Evolutionary conservation across 2,113 vertebrate genomes (phyloP), one percentile per base, ranked within the genome.

Genomic region (Struthio camelus): DNA sequence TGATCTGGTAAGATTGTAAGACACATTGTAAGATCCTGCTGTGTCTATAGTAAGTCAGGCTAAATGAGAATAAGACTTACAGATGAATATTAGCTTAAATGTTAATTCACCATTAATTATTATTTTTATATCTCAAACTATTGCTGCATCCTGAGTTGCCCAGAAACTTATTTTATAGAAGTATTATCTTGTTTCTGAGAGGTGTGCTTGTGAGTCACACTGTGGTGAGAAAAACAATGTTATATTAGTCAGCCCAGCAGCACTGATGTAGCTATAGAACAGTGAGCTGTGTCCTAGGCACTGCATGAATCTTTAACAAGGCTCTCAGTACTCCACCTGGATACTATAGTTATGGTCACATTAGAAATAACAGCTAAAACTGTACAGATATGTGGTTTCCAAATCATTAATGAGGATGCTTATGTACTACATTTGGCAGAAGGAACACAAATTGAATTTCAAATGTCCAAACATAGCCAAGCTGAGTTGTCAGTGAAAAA

Each of bases 221-320:
- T 8, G 2, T 93, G 80, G 44, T 28, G 71, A 85, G 46, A 90
- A 94, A 94, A 96, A 85, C 48, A 91, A 59, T 80, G 75, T 53
- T 87, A 40, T 95, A 85, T 94, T 85, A 78, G 40, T 77, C 36
- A 91, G 85, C 77, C 61, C 67, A 87, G 67, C 44, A 91, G 62
- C 69, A 48, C n/a, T 42, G 62, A 51, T 28, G 82, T 40, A 92
- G 44, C 44, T 84, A 11, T 56, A 88, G 79, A 93, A 82, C 56
- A 90, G 75, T 61, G 70, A 81, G 30, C 28, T 69, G 65, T 87
- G 71, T 90, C 83, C 54, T 20, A 73, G 42, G 77, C 85, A 92
- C 62, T 80, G 89, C 78, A 96, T 85, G 93, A 90, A 95, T 93
- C 89, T 96, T 97, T 98, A 96, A 97, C 88, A 97, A 96, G 91